phyloP scores from a whole-genome alignment of 2,113 vertebrate genomes.

The Halichoerus grypus region DNA sequence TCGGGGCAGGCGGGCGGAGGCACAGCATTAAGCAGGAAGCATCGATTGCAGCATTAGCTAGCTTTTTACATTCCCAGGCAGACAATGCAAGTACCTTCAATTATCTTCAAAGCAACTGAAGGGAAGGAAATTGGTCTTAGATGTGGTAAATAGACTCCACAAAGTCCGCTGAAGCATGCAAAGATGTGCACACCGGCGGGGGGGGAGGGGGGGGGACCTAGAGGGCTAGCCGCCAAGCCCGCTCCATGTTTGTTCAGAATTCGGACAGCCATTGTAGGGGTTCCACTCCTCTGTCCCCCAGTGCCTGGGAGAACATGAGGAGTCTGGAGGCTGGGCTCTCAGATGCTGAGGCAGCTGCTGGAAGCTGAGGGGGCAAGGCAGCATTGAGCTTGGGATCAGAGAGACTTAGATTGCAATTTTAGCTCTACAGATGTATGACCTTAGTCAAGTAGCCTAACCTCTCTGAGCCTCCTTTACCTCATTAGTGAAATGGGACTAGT shows the following conservation, averaged over 20 bases:
- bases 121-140: slow-evolving; percentile 90
- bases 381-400: not conserved
- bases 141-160: slow-evolving; percentile 90
- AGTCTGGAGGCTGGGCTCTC: not conserved
- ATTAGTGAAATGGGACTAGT: not conserved
- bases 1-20: slow-evolving; percentile 58
- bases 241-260: slow-evolving; percentile 71
- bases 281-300: not conserved
- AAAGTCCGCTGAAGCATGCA: slow-evolving; percentile 85
- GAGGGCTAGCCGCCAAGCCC: slow-evolving; percentile 39
- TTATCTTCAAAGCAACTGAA: slow-evolving; percentile 90
- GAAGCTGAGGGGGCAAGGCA: not conserved
- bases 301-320: not conserved
- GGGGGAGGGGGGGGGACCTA: slow-evolving; percentile 45
- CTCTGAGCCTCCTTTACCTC: not conserved
- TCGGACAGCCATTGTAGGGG: slow-evolving; percentile 57
- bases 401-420: not conserved
- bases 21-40: slow-evolving; percentile 84
- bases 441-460: not conserved
- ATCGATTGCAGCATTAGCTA: slow-evolving; percentile 88
- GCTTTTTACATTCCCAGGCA: slow-evolving; percentile 88
- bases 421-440: not conserved
- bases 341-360: not conserved
- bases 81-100: slow-evolving; percentile 88
- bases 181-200: slow-evolving; percentile 51